Conservation (phyloP, 1,140 invertebrate species). For the Cyclina sinensis region DNA sequence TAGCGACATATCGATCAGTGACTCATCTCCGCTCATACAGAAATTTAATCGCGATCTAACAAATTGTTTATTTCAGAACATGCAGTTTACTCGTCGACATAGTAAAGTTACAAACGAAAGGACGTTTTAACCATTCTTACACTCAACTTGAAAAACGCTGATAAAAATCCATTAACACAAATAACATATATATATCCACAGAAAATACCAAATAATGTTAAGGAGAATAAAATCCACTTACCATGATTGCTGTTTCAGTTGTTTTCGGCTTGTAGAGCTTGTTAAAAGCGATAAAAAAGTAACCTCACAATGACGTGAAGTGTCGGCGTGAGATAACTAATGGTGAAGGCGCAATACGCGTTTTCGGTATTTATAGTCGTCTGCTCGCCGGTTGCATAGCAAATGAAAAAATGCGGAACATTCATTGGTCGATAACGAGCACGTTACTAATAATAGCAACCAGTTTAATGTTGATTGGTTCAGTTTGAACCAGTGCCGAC, state of each 20-base stretch:
- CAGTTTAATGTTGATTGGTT: not conserved
- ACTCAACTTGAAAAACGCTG: too few relatives aligned
- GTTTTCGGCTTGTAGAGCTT: too few relatives aligned
- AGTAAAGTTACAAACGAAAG: too few relatives aligned
- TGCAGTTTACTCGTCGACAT: too few relatives aligned
- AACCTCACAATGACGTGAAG: slow-evolving; percentile 25
- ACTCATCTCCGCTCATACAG: too few relatives aligned
- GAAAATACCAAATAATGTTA: too few relatives aligned
- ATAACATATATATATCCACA: too few relatives aligned
- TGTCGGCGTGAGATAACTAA: slow-evolving; percentile 21
- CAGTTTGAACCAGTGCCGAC: not conserved
- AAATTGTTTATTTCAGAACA: too few relatives aligned
- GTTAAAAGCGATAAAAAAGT: slow-evolving; percentile 11
- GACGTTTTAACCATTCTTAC: too few relatives aligned
- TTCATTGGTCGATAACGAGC: not conserved
- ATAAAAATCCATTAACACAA: too few relatives aligned
- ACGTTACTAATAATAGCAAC: not conserved
- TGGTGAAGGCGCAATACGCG: not conserved
- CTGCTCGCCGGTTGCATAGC: slow-evolving; percentile 21
- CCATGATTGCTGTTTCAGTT: slow-evolving; percentile 43
- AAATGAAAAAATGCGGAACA: not conserved
- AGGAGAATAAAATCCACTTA: slow-evolving; percentile 11
- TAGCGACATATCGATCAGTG: too few relatives aligned
- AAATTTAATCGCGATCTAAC: too few relatives aligned
- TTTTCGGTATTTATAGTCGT: slow-evolving; percentile 18